Evolutionary conservation across 2,113 vertebrate genomes (phyloP).

Genomic region (Rhinichthys klamathensis): DNA sequence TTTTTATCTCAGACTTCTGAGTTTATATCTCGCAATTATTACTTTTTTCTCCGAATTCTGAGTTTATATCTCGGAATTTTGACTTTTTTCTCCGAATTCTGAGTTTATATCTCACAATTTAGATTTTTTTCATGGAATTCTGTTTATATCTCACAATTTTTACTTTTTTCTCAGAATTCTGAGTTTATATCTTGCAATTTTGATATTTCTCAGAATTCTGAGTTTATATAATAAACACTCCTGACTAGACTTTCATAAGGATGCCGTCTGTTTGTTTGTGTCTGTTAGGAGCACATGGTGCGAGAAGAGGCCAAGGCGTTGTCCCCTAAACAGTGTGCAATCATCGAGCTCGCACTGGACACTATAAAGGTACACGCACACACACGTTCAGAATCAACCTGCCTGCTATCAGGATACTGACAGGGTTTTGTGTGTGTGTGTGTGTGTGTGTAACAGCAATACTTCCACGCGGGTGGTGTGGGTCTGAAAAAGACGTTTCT

Average conservation of each 20-base stretch:
- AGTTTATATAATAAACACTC: no score
- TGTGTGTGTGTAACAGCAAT: conserved; percentile 83
- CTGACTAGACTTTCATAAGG: not conserved
- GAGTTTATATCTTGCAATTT: no score
- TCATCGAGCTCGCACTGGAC: conserved; percentile 93
- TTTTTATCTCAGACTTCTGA: no score
- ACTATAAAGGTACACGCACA: conserved; percentile 90
- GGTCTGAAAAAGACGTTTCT: conserved; percentile 96
- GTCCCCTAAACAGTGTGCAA: conserved; percentile 92
- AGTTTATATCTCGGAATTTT: no score
- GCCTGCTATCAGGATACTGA: not conserved
- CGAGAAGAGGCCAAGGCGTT: conserved; percentile 95
- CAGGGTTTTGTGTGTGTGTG: conserved; percentile 30
- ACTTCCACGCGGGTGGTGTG: conserved; percentile 94
- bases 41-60: no score
- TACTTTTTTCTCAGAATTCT: no score
- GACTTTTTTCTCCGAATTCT: no score
- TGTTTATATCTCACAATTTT: no score
- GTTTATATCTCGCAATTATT: fast-evolving
- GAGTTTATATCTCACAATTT: no score
- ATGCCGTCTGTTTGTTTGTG: not conserved
- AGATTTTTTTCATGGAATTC: no score
- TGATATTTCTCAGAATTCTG: no score
- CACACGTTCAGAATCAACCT: not conserved
- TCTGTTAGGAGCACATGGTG: conserved; percentile 92